A percentile compares a stretch with the other conserved stretches of the same genome.
These are phyloP conservation scores for Cerastoderma edule DNA, from an alignment of 2,888 invertebrate species.

Conservation along the genomic window DNA sequence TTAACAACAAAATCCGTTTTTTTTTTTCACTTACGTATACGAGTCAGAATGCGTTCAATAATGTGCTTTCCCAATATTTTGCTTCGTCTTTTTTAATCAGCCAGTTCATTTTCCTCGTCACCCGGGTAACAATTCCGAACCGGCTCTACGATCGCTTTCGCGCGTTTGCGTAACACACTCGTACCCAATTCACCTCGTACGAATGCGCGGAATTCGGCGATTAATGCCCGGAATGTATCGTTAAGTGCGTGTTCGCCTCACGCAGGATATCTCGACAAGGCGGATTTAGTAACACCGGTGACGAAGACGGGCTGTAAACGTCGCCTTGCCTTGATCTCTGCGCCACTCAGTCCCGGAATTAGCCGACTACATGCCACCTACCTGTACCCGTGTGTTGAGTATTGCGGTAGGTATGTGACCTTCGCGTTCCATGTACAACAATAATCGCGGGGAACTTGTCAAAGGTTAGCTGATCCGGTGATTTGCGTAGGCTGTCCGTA, in stretches of 20 bases:
- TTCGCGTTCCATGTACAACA: neutral
- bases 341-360: neutral
- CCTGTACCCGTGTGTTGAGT: neutral
- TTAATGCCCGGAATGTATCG: slow-evolving; percentile 11
- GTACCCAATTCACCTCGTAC: slow-evolving; percentile 17
- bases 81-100: no score
- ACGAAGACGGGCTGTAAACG: slow-evolving; percentile 10
- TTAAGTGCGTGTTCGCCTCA: slow-evolving; percentile 3
- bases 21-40: no score
- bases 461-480: no score
- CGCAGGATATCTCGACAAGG: neutral
- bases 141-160: no score
- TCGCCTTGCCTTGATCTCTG: neutral
- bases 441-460: no score
- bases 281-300: slow-evolving; percentile 7
- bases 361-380: slow-evolving; percentile 10
- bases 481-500: no score
- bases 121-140: no score
- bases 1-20: no score
- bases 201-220: slow-evolving; percentile 7
- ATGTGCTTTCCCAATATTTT: no score
- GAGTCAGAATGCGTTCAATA: no score
- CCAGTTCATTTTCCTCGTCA: no score
- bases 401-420: neutral
- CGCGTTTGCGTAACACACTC: no score